Percentiles rank a stretch among this genome's conserved stretches.
phyloP scores from a whole-genome alignment of 1,140 invertebrate genomes.

The Papilio polytes region DNA sequence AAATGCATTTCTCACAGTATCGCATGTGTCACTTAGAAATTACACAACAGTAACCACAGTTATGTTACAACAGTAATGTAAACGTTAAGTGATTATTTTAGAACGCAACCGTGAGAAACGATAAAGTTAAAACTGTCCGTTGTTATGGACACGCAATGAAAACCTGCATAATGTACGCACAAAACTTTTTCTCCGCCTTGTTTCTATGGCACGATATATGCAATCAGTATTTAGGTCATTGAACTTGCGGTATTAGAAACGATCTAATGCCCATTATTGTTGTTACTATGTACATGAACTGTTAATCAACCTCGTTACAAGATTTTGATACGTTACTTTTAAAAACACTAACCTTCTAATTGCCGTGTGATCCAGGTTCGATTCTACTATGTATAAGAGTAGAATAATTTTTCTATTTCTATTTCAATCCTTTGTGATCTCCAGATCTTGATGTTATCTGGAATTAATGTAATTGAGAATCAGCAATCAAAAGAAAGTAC shows the following conservation, averaged over 20 bases:
- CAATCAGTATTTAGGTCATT: constrained; percentile 69
- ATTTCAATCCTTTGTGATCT: no score
- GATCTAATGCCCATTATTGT: constrained; percentile 61
- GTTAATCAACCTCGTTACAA: neutral
- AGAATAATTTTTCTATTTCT: no score
- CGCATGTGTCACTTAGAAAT: neutral
- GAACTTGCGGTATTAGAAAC: constrained; percentile 68
- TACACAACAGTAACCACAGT: constrained; percentile 18
- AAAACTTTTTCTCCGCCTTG: constrained; percentile 57
- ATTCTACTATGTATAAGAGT: no score
- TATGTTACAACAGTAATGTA: constrained; percentile 54
- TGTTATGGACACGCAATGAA: constrained; percentile 65
- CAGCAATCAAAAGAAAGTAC: neutral
- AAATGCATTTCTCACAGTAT: neutral
- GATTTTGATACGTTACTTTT: no score
- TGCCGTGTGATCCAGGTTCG: no score
- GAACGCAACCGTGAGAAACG: constrained; percentile 72
- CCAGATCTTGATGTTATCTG: neutral
- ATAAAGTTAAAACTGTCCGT: constrained; percentile 67
- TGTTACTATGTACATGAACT: constrained; percentile 41
- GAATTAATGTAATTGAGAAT: neutral
- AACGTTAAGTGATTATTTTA: constrained; percentile 33
- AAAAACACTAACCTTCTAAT: no score
- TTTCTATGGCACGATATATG: constrained; percentile 45
- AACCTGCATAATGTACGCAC: constrained; percentile 53